These are phyloP conservation scores for Smutsia temminckii DNA, from an alignment of 2,797 vertebrate species.

Conservation along the genomic window DNA sequence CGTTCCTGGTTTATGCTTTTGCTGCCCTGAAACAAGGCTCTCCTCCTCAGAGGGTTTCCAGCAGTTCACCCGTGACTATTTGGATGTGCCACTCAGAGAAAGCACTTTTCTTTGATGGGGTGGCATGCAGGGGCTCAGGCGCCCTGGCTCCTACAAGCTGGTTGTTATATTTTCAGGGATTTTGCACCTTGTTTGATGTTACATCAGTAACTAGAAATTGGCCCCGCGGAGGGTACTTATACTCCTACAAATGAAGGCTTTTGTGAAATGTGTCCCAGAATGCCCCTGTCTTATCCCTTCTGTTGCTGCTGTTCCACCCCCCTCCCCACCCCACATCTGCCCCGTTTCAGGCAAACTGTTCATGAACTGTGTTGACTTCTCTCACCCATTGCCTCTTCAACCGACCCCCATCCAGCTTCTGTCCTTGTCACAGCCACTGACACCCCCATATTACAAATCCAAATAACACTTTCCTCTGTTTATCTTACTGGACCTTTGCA, in stretches of 20 bases:
- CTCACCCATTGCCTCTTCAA: not conserved
- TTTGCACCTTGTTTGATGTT: not conserved
- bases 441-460: not conserved
- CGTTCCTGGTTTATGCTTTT: not conserved
- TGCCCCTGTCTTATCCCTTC: fast-evolving
- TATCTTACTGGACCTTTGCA: not conserved
- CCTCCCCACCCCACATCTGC: not conserved
- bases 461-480: too few species aligned
- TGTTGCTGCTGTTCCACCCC: not conserved
- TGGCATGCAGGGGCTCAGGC: not conserved
- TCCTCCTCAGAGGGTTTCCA: not conserved
- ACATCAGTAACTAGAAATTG: not conserved
- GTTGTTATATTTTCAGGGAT: not conserved
- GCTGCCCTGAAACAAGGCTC: not conserved
- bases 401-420: not conserved
- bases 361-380: not conserved
- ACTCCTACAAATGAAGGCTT: not conserved
- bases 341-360: not conserved
- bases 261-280: not conserved
- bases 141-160: not conserved
- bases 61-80: fast-evolving
- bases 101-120: too few species aligned
- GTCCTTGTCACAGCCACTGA: not conserved
- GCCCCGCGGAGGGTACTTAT: not conserved
- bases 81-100: not conserved